These are phyloP conservation scores for Neuroterus valhalla DNA, from an alignment of 1,140 invertebrate species.

Conservation along the genomic window DNA sequence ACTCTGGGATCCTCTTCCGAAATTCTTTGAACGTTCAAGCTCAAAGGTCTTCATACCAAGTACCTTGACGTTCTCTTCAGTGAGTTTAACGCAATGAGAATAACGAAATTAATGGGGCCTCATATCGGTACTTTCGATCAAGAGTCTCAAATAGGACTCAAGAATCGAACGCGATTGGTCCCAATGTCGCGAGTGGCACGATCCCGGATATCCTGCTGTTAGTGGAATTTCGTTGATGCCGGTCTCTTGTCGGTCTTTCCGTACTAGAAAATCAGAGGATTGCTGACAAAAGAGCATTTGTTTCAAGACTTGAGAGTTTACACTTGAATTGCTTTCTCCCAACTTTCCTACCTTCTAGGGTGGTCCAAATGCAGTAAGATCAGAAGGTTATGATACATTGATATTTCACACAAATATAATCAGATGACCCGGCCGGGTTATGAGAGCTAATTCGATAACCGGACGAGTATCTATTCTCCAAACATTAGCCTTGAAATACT, in stretches of 20 bases:
- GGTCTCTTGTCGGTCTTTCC: slow-evolving; percentile 36
- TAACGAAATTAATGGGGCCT: slow-evolving; percentile 32
- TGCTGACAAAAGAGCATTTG: too few species aligned
- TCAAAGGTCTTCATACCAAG: slow-evolving; percentile 42
- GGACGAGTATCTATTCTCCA: too few species aligned
- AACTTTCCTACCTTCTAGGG: too few species aligned
- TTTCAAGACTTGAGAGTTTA: too few species aligned
- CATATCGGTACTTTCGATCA: slow-evolving; percentile 41
- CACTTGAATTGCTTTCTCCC: too few species aligned
- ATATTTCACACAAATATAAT: too few species aligned
- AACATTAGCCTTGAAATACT: too few species aligned
- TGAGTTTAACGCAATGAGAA: slow-evolving; percentile 41
- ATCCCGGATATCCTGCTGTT: slow-evolving; percentile 53
- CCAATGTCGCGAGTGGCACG: slow-evolving; percentile 31
- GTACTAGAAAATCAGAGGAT: not conserved
- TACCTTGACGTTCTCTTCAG: slow-evolving; percentile 28
- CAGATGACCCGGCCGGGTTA: too few species aligned
- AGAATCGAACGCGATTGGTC: slow-evolving; percentile 31
- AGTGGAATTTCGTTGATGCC: slow-evolving; percentile 40
- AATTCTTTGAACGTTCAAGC: slow-evolving; percentile 38
- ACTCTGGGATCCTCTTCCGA: slow-evolving; percentile 51
- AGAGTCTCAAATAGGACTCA: slow-evolving; percentile 19
- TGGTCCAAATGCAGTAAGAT: too few species aligned
- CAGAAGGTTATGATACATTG: too few species aligned
- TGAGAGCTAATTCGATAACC: too few species aligned